phyloP scores from a whole-genome alignment of 2,797 vertebrate genomes.

The Morus bassanus region DNA sequence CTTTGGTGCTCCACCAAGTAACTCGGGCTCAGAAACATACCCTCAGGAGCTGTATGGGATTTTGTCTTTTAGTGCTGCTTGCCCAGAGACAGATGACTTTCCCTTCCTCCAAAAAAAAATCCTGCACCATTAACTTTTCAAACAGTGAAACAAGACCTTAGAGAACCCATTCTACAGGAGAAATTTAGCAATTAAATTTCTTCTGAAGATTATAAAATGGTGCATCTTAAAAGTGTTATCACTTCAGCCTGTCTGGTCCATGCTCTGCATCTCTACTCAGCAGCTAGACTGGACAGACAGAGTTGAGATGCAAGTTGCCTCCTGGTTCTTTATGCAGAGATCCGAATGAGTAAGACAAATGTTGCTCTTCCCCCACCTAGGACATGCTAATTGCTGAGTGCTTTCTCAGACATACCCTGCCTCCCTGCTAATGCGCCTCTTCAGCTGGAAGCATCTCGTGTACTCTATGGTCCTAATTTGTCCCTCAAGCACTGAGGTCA shows the following conservation, averaged over 20 bases:
- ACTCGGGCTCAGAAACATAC: not conserved
- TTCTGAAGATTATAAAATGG: not conserved
- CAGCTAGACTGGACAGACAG: not conserved
- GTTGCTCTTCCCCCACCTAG: not conserved
- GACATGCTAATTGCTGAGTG: not conserved
- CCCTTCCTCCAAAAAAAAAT: not conserved
- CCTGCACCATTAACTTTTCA: not conserved
- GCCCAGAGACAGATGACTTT: not conserved
- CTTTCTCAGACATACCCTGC: not conserved
- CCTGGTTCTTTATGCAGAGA: not conserved
- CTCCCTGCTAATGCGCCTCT: not conserved
- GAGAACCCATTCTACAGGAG: not conserved
- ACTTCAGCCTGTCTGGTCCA: not conserved
- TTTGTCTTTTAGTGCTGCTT: not conserved
- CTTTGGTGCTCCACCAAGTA: not conserved
- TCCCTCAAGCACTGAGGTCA: not conserved
- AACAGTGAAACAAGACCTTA: not conserved
- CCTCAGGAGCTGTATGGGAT: not conserved
- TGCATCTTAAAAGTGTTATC: not conserved
- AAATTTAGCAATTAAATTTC: not conserved
- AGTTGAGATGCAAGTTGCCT: not conserved
- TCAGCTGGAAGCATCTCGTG: not conserved
- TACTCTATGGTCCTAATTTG: not conserved
- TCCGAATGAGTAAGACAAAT: not conserved
- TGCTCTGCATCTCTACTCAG: not conserved